Conservation (phyloP, 2,797 vertebrate species). For the Rhabdophis nuchalis region DNA sequence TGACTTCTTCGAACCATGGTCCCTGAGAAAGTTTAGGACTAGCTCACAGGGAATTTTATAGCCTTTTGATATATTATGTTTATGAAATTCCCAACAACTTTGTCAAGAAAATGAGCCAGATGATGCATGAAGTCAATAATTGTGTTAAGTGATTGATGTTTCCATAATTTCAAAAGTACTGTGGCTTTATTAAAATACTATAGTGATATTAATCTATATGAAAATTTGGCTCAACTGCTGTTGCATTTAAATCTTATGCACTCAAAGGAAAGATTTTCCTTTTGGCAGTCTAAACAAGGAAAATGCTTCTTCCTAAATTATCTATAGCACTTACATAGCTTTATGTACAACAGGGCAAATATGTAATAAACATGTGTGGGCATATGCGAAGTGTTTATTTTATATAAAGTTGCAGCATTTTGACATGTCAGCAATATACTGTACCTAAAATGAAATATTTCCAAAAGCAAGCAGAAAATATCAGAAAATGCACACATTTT, state of each 20-base stretch:
- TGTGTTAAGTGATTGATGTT: constrained; percentile 57
- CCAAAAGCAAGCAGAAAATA: neutral
- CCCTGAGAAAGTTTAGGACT: constrained; percentile 38
- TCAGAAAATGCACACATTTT: neutral
- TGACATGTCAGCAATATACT: neutral
- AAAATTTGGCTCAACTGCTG: constrained; percentile 58
- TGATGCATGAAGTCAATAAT: constrained; percentile 62
- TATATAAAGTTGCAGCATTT: neutral
- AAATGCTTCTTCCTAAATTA: constrained; percentile 14
- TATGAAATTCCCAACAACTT: constrained; percentile 57
- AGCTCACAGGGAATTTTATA: constrained; percentile 44
- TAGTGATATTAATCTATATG: constrained; percentile 64
- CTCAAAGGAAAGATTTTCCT: constrained; percentile 37
- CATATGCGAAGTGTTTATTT: neutral
- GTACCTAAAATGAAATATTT: neutral
- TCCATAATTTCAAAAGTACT: constrained; percentile 58
- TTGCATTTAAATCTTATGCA: constrained; percentile 51
- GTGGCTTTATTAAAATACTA: constrained; percentile 59
- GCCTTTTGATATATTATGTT: constrained; percentile 35
- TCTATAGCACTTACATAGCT: neutral
- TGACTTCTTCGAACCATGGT: constrained; percentile 38
- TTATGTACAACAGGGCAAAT: neutral
- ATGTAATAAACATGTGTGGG: neutral
- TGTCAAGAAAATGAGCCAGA: constrained; percentile 50
- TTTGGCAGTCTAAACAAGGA: neutral